Base-by-base conservation (phyloP, 2,797 vertebrate species). In the Rhinatrema bivittatum region DNA sequence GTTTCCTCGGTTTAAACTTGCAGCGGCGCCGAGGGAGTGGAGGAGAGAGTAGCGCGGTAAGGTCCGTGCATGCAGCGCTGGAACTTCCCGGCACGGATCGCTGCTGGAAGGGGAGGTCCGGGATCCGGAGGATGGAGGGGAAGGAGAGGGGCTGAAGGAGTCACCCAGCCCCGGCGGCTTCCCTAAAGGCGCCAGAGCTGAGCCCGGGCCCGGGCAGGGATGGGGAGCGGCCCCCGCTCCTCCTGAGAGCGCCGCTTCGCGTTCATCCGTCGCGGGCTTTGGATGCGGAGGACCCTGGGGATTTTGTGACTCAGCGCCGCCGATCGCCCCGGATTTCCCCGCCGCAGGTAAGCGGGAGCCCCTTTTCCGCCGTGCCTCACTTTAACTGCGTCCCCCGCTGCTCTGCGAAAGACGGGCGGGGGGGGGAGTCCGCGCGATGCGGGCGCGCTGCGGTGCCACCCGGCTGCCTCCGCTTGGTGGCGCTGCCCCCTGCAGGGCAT, bases 171-270 rank as follows among this genome's bases (percentile, higher is more conserved):
- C n/a, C n/a, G n/a, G n/a, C n/a, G n/a, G n/a, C n/a, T n/a, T n/a
- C n/a, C n/a, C n/a, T n/a, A n/a, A 74, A 68, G 69, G 73, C 56
- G 58, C 52, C 40, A 54, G 62, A 40, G 37, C 48, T 45, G 42
- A 13, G 66, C 48, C 54, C 38, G 25, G n/a, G n/a, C n/a, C n/a
- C n/a, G n/a, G n/a, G n/a, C n/a, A n/a, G n/a, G n/a, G n/a, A n/a
- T n/a, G n/a, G n/a, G n/a, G 55, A 29, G 46, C 62, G 56, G 54
- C 60, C 59, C 59, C 71, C 66, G 73, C 62, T 66, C 35, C 50
- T 41, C 60, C 70, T 71, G 73, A 78, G 54, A 59, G 46, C 52
- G 66, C 70, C n/a, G n/a, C n/a, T n/a, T n/a, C n/a, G n/a, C n/a
- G n/a, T n/a, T n/a, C n/a, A n/a, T n/a, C n/a, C n/a, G n/a, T n/a